Percentiles rank a stretch among this genome's conserved stretches.
Evolutionary conservation across 2,888 invertebrate species (phyloP).

Genomic region (Crossocerus cetratus): DNA sequence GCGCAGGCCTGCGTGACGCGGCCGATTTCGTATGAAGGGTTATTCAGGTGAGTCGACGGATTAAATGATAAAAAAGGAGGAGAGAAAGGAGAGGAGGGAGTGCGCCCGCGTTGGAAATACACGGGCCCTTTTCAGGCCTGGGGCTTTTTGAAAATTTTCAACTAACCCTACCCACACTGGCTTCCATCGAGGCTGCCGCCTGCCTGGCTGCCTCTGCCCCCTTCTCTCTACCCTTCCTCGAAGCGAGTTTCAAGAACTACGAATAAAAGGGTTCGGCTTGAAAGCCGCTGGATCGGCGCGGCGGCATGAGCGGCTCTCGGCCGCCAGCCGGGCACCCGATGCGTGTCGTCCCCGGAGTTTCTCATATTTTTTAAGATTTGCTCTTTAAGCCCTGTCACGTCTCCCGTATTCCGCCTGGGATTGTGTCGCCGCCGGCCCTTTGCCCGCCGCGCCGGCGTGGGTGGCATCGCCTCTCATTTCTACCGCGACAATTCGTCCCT

Average conservation of each 20-base stretch:
- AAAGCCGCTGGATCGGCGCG: slow-evolving; percentile 58
- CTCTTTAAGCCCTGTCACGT: slow-evolving; percentile 74
- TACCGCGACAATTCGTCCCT: too few relatives aligned
- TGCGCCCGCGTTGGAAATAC: slow-evolving; percentile 57
- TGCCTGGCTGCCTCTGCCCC: slow-evolving; percentile 45
- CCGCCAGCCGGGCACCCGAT: slow-evolving; percentile 25
- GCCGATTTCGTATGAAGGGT: slow-evolving; percentile 68
- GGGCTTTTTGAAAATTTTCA: slow-evolving; percentile 75
- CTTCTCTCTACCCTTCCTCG: slow-evolving; percentile 18
- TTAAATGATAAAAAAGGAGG: slow-evolving; percentile 75
- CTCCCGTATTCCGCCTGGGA: slow-evolving; percentile 38
- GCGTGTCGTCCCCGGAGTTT: slow-evolving; percentile 65
- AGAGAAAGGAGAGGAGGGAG: slow-evolving; percentile 19
- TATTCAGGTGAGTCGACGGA: slow-evolving; percentile 74
- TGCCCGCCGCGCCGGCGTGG: slow-evolving; percentile 18
- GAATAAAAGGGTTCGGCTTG: slow-evolving; percentile 73
- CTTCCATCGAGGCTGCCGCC: slow-evolving; percentile 39
- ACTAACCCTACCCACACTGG: slow-evolving; percentile 57
- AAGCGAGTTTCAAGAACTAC: slow-evolving; percentile 71
- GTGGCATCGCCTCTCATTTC: slow-evolving; percentile 24
- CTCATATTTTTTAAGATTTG: slow-evolving; percentile 77
- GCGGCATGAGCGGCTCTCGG: slow-evolving; percentile 26
- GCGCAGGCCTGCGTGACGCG: background rate
- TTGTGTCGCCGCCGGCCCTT: slow-evolving; percentile 11
- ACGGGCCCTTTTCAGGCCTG: slow-evolving; percentile 74